Base-by-base conservation (phyloP, 2,888 invertebrate genomes). In the Ectropis crepuscularia region DNA sequence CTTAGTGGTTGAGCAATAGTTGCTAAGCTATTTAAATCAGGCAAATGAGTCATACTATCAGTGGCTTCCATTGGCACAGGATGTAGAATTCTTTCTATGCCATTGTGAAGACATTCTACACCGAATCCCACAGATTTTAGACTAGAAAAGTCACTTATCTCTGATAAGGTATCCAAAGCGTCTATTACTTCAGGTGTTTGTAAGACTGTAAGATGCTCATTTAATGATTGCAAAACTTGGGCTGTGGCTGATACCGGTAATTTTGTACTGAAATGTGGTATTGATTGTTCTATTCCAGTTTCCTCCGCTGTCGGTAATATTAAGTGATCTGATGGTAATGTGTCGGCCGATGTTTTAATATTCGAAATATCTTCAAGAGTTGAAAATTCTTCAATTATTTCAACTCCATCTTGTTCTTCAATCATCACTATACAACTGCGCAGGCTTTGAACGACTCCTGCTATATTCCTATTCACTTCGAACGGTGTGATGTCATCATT, bases 281-380 rank as follows among this genome's bases (percentile, higher is more conserved):
- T 16, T 7, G 75, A 71, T 50, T 82, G 78, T 58, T 83, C 80
- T 43, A 79, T 63, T 0, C 72, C 70, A 37, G 74, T 80, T 79
- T 85, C 84, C 74, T 82, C 80, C 47, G 81, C 80, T 58, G 74
- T 76, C 46, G 85, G 88, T 66, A 83, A 82, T 65, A 85, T 70
- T 48, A 93, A 74, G 63, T 78, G 75, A 63, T 91, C 89, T 28
- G 81, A 81, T 37, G 85, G 82, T 47, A 94, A 73, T n/a, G 89
- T 83, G 39, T 94, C 93, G 5, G 93, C 93, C 43, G 88, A 87
- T 0, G 94, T 94, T 82, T 94, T 94, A 12, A 95, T 87, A 5
- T 90, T 93, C 0, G 95, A 94, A 68, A 94, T 85, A 72, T 94
- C 94, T 69, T 94, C 93, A 57, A 94, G 87, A 6, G 94, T 93